Base-by-base conservation (phyloP, 2,797 vertebrate species). In the Lycodopsis pacificus region DNA sequence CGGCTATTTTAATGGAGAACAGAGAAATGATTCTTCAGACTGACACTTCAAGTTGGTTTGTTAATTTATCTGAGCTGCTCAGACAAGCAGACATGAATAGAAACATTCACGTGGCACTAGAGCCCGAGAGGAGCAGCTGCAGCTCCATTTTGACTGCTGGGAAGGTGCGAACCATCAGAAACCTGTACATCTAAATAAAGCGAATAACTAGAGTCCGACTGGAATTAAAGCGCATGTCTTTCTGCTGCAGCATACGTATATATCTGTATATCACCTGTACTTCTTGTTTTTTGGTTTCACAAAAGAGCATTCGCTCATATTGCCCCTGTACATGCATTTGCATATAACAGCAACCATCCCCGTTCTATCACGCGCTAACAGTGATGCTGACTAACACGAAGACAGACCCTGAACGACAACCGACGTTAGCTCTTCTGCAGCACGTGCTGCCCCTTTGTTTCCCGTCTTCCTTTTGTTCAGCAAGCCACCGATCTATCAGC, bases 1-100 rank as follows among this genome's bases (percentile, higher is more conserved):
- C 77, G 44, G 87, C 80, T 74, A 71, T 88, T 92, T 91, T 92
- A 93, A 90, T 90, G 81, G 83, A 79, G 87, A 91, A 88, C 79
- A 80, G 84, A 80, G 79, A 77, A 77, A 83, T 85, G 71, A 89
- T 90, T 91, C 85, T 89, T 91, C 89, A 91, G 86, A 81, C 81
- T 92, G 91, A 88, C 88, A 77, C 79, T 75, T 84, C 34, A 76
- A 85, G 86, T 90, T 58, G 84, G 71, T 88, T 88, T 85, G 85
- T 84, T 92, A 87, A 93, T 93, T 91, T 86, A 88, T 89, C 87
- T 85, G 78, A 76, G 89, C 79, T 78, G 63, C 82, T 88, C 77
- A 86, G 86, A 90, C 84, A 86, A 68, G 76, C 2, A 80, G 81
- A 82, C 81, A 79, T 72, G 81, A 70, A 81, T 49, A 76, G 81